Evolutionary conservation across 2,113 vertebrate species (phyloP).

Genomic region (Pelvicachromis taeniatus): DNA sequence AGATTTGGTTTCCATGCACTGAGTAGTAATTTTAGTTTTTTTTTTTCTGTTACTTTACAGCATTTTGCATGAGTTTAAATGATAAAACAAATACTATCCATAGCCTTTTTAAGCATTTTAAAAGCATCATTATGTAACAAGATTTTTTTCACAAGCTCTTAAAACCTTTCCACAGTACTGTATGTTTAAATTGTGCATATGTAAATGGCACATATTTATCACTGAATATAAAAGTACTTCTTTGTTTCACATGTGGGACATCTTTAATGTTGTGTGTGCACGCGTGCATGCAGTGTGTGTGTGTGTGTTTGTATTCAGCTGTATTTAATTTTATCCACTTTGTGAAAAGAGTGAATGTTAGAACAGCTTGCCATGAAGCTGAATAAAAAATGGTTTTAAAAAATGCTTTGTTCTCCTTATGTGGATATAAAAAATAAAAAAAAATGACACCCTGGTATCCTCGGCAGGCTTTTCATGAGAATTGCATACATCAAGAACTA

Average conservation of each 20-base stretch:
- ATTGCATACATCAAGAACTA: neutral
- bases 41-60: neutral
- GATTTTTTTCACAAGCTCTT: neutral
- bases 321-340: neutral
- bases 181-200: neutral
- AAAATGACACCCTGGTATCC: conserved; percentile 9
- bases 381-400: neutral
- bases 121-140: neutral
- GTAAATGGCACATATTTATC: neutral
- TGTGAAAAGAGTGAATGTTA: neutral
- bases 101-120: neutral
- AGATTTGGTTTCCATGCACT: neutral
- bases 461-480: conserved; percentile 1
- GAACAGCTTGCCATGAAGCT: neutral
- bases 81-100: neutral
- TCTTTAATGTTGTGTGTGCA: neutral
- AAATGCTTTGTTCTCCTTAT: neutral
- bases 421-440: neutral
- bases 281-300: neutral
- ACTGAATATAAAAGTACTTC: neutral
- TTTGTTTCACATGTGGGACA: neutral
- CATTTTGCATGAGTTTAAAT: neutral
- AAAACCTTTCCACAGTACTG: neutral
- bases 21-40: neutral
- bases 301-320: neutral